Percentiles rank a stretch among this genome's conserved stretches.
Evolutionary conservation across 1,140 invertebrate genomes (phyloP).

Genomic region (Tetramorium parvispinum): DNA sequence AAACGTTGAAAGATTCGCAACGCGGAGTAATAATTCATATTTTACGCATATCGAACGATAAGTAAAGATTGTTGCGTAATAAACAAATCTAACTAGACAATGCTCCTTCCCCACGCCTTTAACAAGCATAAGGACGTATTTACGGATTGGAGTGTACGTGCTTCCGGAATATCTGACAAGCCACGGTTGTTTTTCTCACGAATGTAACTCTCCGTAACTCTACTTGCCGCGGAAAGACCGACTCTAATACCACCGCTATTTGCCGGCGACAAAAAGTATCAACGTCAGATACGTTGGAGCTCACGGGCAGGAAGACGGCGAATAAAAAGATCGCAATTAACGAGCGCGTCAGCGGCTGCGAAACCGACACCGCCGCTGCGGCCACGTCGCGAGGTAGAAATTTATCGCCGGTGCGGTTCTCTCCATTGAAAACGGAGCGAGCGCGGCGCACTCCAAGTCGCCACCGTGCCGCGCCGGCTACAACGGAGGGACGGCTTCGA

Average conservation of each 20-base stretch:
- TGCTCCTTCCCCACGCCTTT: background rate
- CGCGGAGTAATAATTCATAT: background rate
- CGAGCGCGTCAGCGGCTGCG: slow-evolving; percentile 59
- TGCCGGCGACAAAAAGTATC: slow-evolving; percentile 35
- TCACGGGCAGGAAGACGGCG: slow-evolving; percentile 5
- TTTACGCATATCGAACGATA: background rate
- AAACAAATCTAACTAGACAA: background rate
- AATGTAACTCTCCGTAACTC: background rate
- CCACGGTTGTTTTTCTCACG: slow-evolving; percentile 9
- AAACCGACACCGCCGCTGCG: slow-evolving; percentile 52
- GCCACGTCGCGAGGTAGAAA: slow-evolving; percentile 56
- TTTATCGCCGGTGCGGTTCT: slow-evolving; percentile 54
- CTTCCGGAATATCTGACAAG: background rate
- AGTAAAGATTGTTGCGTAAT: background rate
- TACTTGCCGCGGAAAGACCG: slow-evolving; percentile 21
- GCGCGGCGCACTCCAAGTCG: slow-evolving; percentile 27
- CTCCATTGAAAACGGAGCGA: slow-evolving; percentile 48
- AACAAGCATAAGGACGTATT: background rate
- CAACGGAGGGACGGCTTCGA: slow-evolving; percentile 38
- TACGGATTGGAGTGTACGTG: background rate
- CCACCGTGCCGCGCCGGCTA: slow-evolving; percentile 28
- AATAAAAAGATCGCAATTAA: slow-evolving; percentile 62
- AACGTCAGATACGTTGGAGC: slow-evolving; percentile 42
- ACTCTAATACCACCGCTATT: slow-evolving; percentile 31
- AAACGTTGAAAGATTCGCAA: background rate